These are phyloP conservation scores for Cuculus canorus DNA, from an alignment of 2,797 vertebrate genomes.

Conservation along the genomic window DNA sequence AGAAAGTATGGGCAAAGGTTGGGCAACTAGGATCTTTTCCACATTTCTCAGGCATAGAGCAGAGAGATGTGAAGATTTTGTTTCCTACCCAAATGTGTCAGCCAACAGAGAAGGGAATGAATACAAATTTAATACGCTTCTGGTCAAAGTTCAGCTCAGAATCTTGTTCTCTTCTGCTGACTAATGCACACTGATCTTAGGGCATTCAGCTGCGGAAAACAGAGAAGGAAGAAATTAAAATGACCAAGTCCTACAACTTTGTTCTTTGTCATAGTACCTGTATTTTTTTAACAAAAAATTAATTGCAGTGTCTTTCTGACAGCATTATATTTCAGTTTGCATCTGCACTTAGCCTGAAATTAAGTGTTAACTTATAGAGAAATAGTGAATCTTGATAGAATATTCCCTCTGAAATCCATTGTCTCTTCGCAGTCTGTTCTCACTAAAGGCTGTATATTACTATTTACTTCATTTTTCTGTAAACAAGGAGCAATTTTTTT, in stretches of 20 bases:
- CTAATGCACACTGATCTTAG: neutral
- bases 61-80: neutral
- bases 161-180: neutral
- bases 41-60: neutral
- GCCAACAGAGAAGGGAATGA: neutral
- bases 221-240: neutral
- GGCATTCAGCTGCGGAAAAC: neutral
- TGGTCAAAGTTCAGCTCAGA: neutral
- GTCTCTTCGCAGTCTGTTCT: neutral
- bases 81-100: conserved; percentile 14
- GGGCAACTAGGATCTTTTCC: neutral
- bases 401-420: conserved; percentile 4
- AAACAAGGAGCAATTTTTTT: neutral
- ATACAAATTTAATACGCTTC: neutral
- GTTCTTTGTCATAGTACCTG: neutral
- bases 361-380: neutral
- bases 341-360: conserved; percentile 1
- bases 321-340: neutral
- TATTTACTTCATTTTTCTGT: neutral
- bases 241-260: neutral
- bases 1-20: neutral
- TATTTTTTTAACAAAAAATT: neutral
- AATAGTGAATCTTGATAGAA: neutral
- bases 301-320: neutral
- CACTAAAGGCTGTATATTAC: neutral